Percentiles rank a stretch among this genome's conserved stretches.
Conservation (phyloP, 2,888 invertebrate species). For the Cremastinae sp. region DNA sequence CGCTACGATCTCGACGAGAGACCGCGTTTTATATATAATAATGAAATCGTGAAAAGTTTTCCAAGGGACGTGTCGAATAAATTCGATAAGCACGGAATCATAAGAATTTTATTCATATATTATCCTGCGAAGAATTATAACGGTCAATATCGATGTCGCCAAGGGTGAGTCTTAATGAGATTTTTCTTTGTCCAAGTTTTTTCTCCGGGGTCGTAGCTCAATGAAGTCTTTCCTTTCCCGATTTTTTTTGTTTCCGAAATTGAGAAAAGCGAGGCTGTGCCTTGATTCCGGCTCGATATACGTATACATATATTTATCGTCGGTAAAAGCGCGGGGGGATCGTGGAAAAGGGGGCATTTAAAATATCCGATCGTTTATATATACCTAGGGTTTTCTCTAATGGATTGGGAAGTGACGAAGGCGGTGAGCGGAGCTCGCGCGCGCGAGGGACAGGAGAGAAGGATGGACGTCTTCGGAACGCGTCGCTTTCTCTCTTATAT, state of each 20-base stretch:
- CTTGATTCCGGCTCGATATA: background rate
- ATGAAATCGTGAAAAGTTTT: no score
- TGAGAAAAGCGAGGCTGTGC: background rate
- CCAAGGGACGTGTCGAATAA: no score
- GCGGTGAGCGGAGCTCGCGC: conserved; percentile 62
- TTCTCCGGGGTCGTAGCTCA: no score
- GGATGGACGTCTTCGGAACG: conserved; percentile 32
- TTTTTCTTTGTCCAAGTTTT: no score
- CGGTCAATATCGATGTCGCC: no score
- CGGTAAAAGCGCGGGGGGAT: conserved; percentile 21
- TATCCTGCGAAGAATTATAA: no score
- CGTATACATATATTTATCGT: background rate
- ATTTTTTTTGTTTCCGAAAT: conserved; percentile 12
- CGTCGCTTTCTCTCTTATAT: conserved; percentile 28
- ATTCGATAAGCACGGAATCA: no score
- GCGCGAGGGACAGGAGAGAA: conserved; percentile 54
- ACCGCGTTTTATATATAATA: no score
- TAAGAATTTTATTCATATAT: no score
- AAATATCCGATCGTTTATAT: conserved; percentile 69
- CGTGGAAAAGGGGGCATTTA: conserved; percentile 62
- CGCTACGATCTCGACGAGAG: no score
- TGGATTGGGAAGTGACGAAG: conserved; percentile 70
- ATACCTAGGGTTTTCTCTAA: conserved; percentile 69
- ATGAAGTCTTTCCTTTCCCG: no score
- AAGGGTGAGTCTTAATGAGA: no score